These are phyloP conservation scores for Pollicipes pollicipes DNA, from an alignment of 1,140 invertebrate genomes.

Conservation along the genomic window DNA sequence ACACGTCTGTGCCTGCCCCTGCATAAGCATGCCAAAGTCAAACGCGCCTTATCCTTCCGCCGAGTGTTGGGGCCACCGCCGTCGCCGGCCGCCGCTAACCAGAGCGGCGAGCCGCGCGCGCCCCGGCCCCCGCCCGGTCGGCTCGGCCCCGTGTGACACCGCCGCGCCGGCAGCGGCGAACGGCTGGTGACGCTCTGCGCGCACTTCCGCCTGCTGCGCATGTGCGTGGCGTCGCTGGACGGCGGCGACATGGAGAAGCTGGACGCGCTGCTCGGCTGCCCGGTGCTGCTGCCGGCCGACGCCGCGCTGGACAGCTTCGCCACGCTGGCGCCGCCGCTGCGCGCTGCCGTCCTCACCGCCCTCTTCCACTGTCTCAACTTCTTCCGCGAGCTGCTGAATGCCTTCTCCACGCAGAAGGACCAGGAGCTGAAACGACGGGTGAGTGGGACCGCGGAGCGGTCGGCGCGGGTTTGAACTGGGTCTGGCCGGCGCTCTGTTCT, in stretches of 20 bases:
- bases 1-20: no score
- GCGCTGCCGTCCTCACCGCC: conserved; percentile 29
- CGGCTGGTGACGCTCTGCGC: conserved; percentile 16
- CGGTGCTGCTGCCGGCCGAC: conserved; percentile 39
- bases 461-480: no score
- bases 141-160: not conserved
- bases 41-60: no score
- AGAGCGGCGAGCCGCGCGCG: no score
- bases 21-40: no score
- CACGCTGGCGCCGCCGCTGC: conserved; percentile 24
- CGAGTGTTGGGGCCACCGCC: no score
- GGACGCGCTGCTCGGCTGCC: conserved; percentile 62
- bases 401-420: conserved; percentile 40
- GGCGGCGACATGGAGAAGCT: conserved; percentile 47
- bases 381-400: conserved; percentile 67
- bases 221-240: conserved; percentile 21
- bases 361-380: conserved; percentile 65
- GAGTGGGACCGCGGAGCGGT: no score
- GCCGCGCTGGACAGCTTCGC: conserved; percentile 30
- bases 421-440: conserved; percentile 21
- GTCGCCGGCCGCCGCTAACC: no score
- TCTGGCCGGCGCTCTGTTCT: no score
- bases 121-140: no score
- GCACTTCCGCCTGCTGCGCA: conserved; percentile 20
- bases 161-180: conserved; percentile 4